These are phyloP conservation scores for Eudyptes chrysolophus DNA, from an alignment of 2,113 vertebrate genomes.

Conservation along the genomic window DNA sequence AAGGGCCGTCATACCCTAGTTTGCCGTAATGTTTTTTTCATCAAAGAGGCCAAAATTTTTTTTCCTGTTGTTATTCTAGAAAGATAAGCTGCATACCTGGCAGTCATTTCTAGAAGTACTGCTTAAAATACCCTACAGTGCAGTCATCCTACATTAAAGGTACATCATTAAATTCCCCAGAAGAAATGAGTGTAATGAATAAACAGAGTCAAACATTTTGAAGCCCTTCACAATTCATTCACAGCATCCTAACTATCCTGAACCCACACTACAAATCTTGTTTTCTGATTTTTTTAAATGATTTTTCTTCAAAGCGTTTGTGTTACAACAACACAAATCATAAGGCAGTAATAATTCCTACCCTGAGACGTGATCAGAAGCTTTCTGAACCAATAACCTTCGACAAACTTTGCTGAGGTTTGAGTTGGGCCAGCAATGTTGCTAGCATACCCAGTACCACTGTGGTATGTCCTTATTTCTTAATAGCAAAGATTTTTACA, in stretches of 20 bases:
- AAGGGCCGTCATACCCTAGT: background rate
- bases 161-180: background rate
- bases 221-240: background rate
- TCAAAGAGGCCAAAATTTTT: background rate
- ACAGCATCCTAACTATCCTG: background rate
- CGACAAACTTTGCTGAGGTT: background rate
- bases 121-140: background rate
- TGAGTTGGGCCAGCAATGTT: background rate
- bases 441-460: background rate
- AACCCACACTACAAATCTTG: background rate
- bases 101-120: background rate
- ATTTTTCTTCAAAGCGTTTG: background rate
- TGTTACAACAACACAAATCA: background rate
- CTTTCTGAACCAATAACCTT: background rate
- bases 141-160: background rate
- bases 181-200: background rate
- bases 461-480: background rate
- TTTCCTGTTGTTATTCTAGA: background rate
- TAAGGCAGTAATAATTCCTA: background rate
- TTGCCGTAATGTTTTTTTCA: background rate
- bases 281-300: accelerated
- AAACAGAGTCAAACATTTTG: background rate
- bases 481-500: background rate
- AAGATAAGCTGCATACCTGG: background rate
- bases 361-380: background rate